Evolutionary conservation across 2,797 vertebrate genomes (phyloP).

Genomic region (Tenualosa ilisha): DNA sequence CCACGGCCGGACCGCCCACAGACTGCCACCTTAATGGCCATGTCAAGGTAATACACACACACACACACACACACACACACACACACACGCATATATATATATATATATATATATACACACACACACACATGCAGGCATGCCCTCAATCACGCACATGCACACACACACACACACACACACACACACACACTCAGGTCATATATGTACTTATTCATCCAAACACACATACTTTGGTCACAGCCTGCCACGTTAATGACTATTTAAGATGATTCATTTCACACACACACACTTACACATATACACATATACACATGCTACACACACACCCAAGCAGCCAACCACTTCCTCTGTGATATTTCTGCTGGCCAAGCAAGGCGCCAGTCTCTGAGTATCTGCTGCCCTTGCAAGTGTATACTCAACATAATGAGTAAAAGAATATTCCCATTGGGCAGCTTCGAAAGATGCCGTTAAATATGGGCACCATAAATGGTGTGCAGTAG

Average conservation of each 20-base stretch:
- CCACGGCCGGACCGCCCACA: conserved; percentile 79
- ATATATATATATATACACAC: background rate
- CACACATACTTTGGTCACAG: background rate
- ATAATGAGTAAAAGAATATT: background rate
- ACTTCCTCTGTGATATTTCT: conserved; percentile 16
- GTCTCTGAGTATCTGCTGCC: background rate
- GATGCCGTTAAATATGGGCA: background rate
- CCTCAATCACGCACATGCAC: too few species aligned
- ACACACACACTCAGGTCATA: background rate
- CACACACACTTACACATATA: background rate
- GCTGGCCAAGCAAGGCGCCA: background rate
- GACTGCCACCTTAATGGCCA: conserved; percentile 90
- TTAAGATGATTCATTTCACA: conserved; percentile 36
- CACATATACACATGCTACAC: background rate
- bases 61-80: background rate
- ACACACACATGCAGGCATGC: background rate
- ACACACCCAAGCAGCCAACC: background rate
- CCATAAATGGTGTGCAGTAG: background rate
- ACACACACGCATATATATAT: background rate
- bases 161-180: background rate
- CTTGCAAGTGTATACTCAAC: background rate
- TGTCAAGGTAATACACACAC: conserved; percentile 76
- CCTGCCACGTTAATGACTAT: conserved; percentile 44
- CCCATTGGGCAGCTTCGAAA: background rate
- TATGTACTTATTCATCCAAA: background rate